These are phyloP conservation scores for Drosophila eohydei DNA, from an alignment of 2,888 invertebrate genomes.

Conservation along the genomic window DNA sequence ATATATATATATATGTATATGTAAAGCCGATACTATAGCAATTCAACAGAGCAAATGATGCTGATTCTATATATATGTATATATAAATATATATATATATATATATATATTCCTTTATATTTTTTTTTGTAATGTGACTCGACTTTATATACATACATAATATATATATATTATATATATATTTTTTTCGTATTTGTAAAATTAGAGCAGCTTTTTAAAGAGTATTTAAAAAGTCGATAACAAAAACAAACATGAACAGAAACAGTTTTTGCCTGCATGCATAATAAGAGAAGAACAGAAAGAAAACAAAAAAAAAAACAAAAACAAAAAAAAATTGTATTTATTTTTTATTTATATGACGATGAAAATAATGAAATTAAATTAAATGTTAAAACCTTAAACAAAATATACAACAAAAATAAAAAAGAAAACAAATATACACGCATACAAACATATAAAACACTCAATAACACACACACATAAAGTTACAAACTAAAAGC, in stretches of 20 bases:
- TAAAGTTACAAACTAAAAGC: conserved; percentile 8
- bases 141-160: conserved; percentile 60
- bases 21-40: conserved; percentile 45
- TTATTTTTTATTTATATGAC: conserved; percentile 73
- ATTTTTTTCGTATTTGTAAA: conserved; percentile 73
- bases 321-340: conserved; percentile 67
- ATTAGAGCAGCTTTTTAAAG: conserved; percentile 73
- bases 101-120: conserved; percentile 23
- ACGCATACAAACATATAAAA: conserved; percentile 41
- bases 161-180: conserved; percentile 46
- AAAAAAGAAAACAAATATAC: conserved; percentile 42
- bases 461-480: conserved; percentile 17
- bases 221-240: conserved; percentile 47
- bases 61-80: conserved; percentile 27
- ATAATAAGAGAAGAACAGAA: conserved; percentile 42
- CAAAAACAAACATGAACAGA: conserved; percentile 21
- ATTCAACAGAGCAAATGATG: conserved; percentile 38
- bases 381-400: conserved; percentile 78
- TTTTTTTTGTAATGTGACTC: conserved; percentile 62
- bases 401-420: conserved; percentile 68
- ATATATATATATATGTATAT: conserved; percentile 17
- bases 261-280: conserved; percentile 69
- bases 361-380: conserved; percentile 71
- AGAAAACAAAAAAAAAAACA: conserved; percentile 18
- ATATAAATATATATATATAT: conserved; percentile 28